These are phyloP conservation scores for Spisula solida DNA, from an alignment of 2,888 invertebrate genomes.

Conservation along the genomic window DNA sequence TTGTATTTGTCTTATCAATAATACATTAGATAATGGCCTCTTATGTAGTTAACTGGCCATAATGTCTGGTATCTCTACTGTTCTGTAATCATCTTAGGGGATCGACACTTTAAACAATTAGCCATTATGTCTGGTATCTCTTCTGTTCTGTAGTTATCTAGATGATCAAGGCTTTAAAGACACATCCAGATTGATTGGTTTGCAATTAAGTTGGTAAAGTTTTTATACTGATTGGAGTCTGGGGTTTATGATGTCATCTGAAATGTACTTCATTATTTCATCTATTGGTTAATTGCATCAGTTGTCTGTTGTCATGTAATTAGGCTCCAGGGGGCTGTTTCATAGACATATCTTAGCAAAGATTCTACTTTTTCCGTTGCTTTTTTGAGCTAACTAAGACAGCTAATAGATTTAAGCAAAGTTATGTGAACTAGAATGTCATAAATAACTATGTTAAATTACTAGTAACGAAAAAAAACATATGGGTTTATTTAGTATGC, in stretches of 20 bases:
- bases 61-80: not conserved
- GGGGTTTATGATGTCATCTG: not conserved
- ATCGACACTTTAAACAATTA: not conserved
- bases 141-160: not conserved
- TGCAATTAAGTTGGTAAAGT: not conserved
- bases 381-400: too few species aligned
- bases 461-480: too few species aligned
- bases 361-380: too few species aligned
- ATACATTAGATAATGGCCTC: not conserved
- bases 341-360: too few species aligned
- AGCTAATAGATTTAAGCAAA: too few species aligned
- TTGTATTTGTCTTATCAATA: conserved; percentile 11
- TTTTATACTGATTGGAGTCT: not conserved
- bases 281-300: too few species aligned
- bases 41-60: not conserved
- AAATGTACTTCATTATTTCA: too few species aligned
- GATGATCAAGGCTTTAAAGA: not conserved
- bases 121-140: not conserved
- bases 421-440: too few species aligned
- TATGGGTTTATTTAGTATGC: too few species aligned
- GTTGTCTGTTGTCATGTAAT: too few species aligned
- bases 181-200: not conserved
- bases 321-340: too few species aligned
- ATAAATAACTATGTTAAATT: too few species aligned
- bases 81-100: not conserved